These are phyloP conservation scores for Steinernema khuongi DNA, from an alignment of 1,140 invertebrate species.

Conservation along the genomic window DNA sequence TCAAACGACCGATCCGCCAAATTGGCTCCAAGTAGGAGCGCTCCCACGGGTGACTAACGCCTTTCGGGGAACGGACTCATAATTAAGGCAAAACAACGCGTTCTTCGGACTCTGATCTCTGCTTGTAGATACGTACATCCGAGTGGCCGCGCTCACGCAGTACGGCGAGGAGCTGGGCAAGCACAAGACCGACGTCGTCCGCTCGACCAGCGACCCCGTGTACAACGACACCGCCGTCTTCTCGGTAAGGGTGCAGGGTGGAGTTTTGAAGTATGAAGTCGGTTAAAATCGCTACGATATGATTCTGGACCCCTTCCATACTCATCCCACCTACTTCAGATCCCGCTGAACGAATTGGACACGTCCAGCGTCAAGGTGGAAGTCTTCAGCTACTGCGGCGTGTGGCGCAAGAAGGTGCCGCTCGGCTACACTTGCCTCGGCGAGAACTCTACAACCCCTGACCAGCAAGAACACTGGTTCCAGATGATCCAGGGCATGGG, in stretches of 20 bases:
- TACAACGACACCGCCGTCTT: constrained; percentile 16
- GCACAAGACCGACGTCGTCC: constrained; percentile 18
- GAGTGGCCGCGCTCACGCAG: neutral
- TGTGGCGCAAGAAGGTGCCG: constrained; percentile 1
- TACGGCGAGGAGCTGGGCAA: constrained; percentile 19
- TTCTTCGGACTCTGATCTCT: too few species aligned
- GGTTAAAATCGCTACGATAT: too few species aligned
- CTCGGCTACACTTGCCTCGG: constrained; percentile 4
- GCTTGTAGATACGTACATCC: constrained; percentile 16
- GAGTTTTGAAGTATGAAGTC: too few species aligned
- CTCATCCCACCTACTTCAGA: neutral
- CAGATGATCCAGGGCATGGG: constrained; percentile 22
- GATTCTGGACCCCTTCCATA: too few species aligned
- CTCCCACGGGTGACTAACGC: too few species aligned
- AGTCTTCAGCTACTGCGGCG: constrained; percentile 15
- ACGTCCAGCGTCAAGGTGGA: neutral
- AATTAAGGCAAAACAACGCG: too few species aligned
- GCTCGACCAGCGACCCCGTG: constrained; percentile 9
- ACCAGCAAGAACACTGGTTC: constrained; percentile 15
- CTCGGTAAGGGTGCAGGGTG: constrained; percentile 1
- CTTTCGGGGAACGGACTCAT: too few species aligned
- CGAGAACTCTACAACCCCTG: constrained; percentile 14
- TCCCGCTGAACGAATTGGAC: neutral
- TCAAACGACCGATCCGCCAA: too few species aligned
- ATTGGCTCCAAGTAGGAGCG: too few species aligned